Evolutionary conservation across 2,797 vertebrate genomes (phyloP), one percentile per base, ranked within the genome.

Genomic region (Tapirus indicus): DNA sequence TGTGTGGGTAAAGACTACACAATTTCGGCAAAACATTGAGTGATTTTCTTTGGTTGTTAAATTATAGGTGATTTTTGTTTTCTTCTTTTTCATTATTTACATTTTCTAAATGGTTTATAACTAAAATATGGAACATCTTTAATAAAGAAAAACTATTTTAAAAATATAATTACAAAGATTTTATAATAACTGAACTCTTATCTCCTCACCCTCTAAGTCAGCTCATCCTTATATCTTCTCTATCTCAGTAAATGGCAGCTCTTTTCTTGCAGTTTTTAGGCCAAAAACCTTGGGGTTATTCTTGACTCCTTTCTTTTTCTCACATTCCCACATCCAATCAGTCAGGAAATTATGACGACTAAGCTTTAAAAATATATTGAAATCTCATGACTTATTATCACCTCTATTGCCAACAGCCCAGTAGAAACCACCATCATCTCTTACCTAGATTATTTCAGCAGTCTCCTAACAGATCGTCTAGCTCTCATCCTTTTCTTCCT

Each of bases 11-110:
- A 62, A 88, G 44, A 66, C 35, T 72, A 71, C 54, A 89, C 21
- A 94, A 38, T 75, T 94, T 75, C 41, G 56, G 56, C 6, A 58
- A 89, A 62, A 56, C 29, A 82, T 47, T 74, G 75, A 62, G n/a
- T 82, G 54, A 47, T 83, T 89, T 83, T 92, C 16, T 66, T 89
- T 54, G 23, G 23, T 89, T 89, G 75, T 89, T 66, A 88, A 82
- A 74, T 75, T 88, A 83, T 66, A 56, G 16, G 47, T 83, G 35
- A 75, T 71, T 94, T 85, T 75, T 89, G 5, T 79, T 38, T 54
- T 54, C 32, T 64, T 66, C 7, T 52, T 25, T 66, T 79, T 66
- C 9, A 29, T 74, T 89, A 27, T 52, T 62, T 75, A 58, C 20
- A 71, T 82, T 88, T 66, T 66, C 8, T 32, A 94, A 74, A 56